Conservation (phyloP, 1,140 invertebrate genomes). For the Cataglyphis hispanica region DNA sequence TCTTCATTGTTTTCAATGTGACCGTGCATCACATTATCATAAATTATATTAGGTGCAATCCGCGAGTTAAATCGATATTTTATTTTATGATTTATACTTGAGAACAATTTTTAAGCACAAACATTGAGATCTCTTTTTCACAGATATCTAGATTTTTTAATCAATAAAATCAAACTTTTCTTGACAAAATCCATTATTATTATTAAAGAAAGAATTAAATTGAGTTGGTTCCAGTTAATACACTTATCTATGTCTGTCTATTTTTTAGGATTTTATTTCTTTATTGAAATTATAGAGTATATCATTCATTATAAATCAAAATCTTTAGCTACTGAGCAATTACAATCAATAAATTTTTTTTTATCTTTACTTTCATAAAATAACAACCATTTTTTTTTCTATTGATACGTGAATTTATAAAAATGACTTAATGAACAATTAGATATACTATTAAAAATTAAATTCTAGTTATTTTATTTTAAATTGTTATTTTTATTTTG, state of each 20-base stretch:
- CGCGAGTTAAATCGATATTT: not conserved
- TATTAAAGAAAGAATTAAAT: not conserved
- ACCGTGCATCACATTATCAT: not conserved
- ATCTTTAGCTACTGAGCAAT: not conserved
- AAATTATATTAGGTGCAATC: not conserved
- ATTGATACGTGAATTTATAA: not conserved
- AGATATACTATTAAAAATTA: not conserved
- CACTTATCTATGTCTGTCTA: not conserved
- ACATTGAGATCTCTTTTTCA: no score
- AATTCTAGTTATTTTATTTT: not conserved
- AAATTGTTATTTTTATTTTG: not conserved
- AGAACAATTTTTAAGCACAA: not conserved
- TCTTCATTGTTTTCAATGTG: not conserved
- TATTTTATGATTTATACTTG: slow-evolving; percentile 13
- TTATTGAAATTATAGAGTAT: not conserved
- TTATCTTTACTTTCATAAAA: not conserved
- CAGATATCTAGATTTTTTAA: not conserved
- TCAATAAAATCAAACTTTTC: not conserved
- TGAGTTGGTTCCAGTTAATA: not conserved
- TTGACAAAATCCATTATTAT: not conserved
- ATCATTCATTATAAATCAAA: not conserved
- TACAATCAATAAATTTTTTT: not conserved
- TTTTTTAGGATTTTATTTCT: slow-evolving; percentile 4
- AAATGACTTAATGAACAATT: not conserved
- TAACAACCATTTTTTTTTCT: not conserved